A percentile compares a stretch with the other conserved stretches of the same genome.
Evolutionary conservation across 2,888 invertebrate species (phyloP).

Genomic region (Tachina grossa): DNA sequence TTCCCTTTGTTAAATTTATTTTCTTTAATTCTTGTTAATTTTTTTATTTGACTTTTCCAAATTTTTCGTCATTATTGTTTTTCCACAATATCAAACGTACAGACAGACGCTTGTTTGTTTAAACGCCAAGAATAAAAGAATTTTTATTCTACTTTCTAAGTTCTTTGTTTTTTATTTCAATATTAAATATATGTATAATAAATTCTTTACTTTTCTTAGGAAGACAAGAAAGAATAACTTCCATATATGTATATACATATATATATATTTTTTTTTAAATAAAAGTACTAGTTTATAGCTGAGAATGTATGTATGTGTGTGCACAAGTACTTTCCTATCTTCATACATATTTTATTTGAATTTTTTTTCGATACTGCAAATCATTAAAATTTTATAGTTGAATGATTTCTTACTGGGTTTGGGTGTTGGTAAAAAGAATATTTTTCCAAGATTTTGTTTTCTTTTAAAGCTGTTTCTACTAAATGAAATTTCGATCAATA

Average conservation of each 20-base stretch:
- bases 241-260: conserved; percentile 16
- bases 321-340: neutral
- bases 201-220: conserved; percentile 28
- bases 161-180: neutral
- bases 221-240: conserved; percentile 23
- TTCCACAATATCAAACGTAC: neutral
- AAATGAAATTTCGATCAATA: conserved; percentile 35
- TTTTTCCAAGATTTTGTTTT: conserved; percentile 26
- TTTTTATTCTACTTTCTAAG: neutral
- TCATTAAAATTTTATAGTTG: conserved; percentile 65
- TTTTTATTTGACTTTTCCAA: neutral
- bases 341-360: conserved; percentile 8
- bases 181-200: conserved; percentile 18
- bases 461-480: neutral
- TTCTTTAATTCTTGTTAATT: neutral
- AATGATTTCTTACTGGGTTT: conserved; percentile 33
- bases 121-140: conserved; percentile 2
- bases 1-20: neutral
- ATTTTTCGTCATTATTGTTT: neutral
- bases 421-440: conserved; percentile 10
- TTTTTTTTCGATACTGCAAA: conserved; percentile 37
- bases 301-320: neutral
- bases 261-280: neutral
- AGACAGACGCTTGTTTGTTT: conserved; percentile 10
- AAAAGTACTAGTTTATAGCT: neutral